Base-by-base conservation (phyloP, 2,888 invertebrate species). In the Andrena trimmerana region DNA sequence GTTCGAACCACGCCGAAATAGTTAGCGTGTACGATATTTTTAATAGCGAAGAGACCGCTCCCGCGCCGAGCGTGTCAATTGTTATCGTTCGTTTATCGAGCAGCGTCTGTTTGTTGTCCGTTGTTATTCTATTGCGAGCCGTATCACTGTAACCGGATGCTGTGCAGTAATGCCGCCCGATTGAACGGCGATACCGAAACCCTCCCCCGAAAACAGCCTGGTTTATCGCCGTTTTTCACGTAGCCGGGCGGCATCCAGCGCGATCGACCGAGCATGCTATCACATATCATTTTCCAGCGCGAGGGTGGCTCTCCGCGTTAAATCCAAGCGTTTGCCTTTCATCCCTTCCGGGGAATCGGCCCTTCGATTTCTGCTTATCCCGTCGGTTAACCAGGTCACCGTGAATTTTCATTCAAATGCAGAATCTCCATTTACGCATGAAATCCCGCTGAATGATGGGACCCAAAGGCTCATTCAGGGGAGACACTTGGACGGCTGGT, bases 51-150 rank as follows among this genome's bases (percentile, higher is more conserved):
- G 68, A 76, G 59, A n/a, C 63, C 42, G n/a, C 24, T 52, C 48
- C 33, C 33, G 50, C 8, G 8, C 33, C 71, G 54, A 29, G 66
- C 24, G 29, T 63, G 74, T 68, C 77, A 52, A 60, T 70, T 66
- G 78, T 81, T 73, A 69, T 84, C 82, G 65, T 84, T 85, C 62
- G 67, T 72, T 81, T 72, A 50, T 48, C 71, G 24, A 54, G 63
- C 57, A 57, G 29, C 66, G 70, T 81, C 72, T 85, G 75, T 81
- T 86, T 69, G 81, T 87, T 89, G 82, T 57, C 36, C 69, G 72
- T 88, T 85, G 78, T 88, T 84, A 82, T 86, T 88, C 27, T 83
- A 86, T 86, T 78, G 81, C 81, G 74, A 88, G 75, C 85, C 85
- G 82, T 83, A 88, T 86, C 85, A 82, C 60, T 67, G 67, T 80